phyloP scores from a whole-genome alignment of 2,797 vertebrate genomes.

The Thripadectes ignobilis region DNA sequence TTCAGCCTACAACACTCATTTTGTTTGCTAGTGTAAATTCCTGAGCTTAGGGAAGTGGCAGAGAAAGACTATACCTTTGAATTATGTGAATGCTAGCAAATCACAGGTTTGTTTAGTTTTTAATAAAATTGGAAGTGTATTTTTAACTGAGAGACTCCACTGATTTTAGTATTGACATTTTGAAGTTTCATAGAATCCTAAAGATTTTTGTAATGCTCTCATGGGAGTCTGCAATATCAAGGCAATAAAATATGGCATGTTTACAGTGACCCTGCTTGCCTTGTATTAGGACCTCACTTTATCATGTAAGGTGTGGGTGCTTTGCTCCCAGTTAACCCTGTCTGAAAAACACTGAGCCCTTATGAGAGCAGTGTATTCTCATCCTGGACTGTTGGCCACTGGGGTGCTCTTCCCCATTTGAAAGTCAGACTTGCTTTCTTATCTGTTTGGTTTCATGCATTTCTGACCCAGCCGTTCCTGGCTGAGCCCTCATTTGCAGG shows the following conservation, averaged over 20 bases:
- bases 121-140: background rate
- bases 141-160: constrained; percentile 33
- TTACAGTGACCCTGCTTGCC: constrained; percentile 7
- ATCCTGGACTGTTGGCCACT: accelerated
- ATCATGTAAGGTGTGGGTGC: background rate
- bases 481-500: background rate
- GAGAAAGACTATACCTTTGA: constrained; percentile 61
- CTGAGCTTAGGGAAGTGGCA: constrained; percentile 43
- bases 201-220: background rate
- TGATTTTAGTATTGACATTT: constrained; percentile 32
- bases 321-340: background rate
- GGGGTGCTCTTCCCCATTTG: background rate
- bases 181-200: constrained; percentile 40
- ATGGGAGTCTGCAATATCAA: background rate
- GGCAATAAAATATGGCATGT: constrained; percentile 13
- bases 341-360: background rate
- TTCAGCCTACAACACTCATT: constrained; percentile 54
- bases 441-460: background rate
- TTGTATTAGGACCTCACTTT: background rate
- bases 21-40: constrained; percentile 66
- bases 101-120: background rate
- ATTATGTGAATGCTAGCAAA: constrained; percentile 14
- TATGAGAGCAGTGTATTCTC: background rate
- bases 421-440: background rate
- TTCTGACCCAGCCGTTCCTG: background rate